Evolutionary conservation across 2,888 invertebrate genomes (phyloP).

Genomic region (Osmoderma eremita): DNA sequence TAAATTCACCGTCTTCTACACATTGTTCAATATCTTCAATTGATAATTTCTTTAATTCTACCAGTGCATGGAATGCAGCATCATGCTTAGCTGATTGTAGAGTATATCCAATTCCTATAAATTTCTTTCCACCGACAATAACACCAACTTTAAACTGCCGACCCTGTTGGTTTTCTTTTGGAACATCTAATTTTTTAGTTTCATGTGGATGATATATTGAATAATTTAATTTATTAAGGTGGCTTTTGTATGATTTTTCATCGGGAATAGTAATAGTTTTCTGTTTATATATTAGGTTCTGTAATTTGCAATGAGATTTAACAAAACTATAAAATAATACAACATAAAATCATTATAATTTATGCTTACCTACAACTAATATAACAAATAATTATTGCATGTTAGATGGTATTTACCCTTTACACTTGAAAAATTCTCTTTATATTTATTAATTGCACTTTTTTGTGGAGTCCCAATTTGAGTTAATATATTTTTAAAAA

Average conservation of each 20-base stretch:
- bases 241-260: conserved; percentile 51
- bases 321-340: background rate
- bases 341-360: background rate
- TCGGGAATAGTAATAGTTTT: conserved; percentile 41
- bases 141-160: conserved; percentile 55
- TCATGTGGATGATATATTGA: conserved; percentile 49
- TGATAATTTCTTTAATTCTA: conserved; percentile 51
- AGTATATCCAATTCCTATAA: conserved; percentile 55
- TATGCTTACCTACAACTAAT: no score
- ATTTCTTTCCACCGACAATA: conserved; percentile 53
- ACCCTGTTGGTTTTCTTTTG: conserved; percentile 50
- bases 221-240: conserved; percentile 54
- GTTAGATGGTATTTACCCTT: no score
- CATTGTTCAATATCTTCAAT: conserved; percentile 52
- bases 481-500: no score
- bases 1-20: conserved; percentile 50
- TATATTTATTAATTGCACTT: no score
- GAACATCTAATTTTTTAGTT: conserved; percentile 44
- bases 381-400: no score
- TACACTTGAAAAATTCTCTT: no score
- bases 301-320: background rate
- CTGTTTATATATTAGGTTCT: conserved; percentile 28
- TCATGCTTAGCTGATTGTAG: conserved; percentile 58
- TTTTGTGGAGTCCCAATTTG: no score
- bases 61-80: conserved; percentile 57